phyloP scores from a whole-genome alignment of 2,888 invertebrate species.

The Aporophyla nigra region DNA sequence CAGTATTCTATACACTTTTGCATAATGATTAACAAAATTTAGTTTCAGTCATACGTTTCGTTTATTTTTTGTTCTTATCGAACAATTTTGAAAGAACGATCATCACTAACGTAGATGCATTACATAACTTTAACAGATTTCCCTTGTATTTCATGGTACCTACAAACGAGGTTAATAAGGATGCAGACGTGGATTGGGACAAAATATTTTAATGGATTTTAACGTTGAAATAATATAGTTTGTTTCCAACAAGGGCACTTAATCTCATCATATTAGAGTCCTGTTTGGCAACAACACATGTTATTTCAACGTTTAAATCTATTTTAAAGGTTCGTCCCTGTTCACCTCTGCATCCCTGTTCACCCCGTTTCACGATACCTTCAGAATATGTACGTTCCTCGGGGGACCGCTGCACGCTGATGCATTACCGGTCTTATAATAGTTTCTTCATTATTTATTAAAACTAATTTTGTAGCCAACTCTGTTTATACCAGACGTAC shows the following conservation, averaged over 20 bases:
- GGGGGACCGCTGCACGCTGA: not conserved
- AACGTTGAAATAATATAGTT: too few species aligned
- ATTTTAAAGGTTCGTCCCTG: too few species aligned
- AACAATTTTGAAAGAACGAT: not conserved
- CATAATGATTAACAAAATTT: not conserved
- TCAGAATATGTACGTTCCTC: slow-evolving; percentile 7
- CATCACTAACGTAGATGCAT: not conserved
- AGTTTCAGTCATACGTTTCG: not conserved
- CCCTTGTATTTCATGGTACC: slow-evolving; percentile 1
- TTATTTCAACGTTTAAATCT: too few species aligned
- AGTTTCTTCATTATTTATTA: slow-evolving; percentile 25
- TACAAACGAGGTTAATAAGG: too few species aligned
- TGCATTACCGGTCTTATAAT: slow-evolving; percentile 32
- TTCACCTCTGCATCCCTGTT: too few species aligned
- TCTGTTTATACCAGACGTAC: not conserved
- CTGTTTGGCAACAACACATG: too few species aligned
- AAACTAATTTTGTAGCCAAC: not conserved
- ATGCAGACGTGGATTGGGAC: too few species aligned
- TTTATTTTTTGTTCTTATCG: not conserved
- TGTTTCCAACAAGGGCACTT: too few species aligned
- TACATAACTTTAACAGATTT: not conserved
- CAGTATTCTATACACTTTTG: not conserved
- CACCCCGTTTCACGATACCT: too few species aligned
- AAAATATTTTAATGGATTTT: too few species aligned
- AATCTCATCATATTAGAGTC: too few species aligned